Evolutionary conservation across 2,888 invertebrate species (phyloP), one percentile per base, ranked within the genome.

Genomic region (Scaptomyza flava): DNA sequence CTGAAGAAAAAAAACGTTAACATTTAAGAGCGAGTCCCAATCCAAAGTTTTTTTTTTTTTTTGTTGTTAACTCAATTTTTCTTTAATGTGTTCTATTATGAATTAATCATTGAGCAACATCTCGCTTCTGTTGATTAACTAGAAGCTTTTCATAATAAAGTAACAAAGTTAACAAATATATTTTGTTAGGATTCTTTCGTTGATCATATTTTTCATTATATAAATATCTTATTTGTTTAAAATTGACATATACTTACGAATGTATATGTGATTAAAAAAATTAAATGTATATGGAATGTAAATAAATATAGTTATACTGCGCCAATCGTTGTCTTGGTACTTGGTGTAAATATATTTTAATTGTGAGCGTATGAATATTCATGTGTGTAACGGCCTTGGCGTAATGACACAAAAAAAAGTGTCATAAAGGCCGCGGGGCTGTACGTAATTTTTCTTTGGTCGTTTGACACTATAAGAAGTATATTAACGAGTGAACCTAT

Each of bases 201-300:
- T 74, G 17, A 52, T 67, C 2, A 48, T 51, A 60, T 45, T 36
- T 51, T 46, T 23, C 53, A 42, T 56, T 17, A 42, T 51, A 51
- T 42, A 31, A 41, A 46, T 36, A 27, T 23, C 12, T 46, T 23
- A 20, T 46, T 36, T 33, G 34, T 60, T 65, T 53, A n/a, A 14
- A 36, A 42, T 42, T 33, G 34, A 12, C 46, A 58, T 62, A 72
- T 66, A 33, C 43, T 34, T 31, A 31, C 38, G 59, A 52, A 58
- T 61, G 59, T 59, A 58, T 61, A 65, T 62, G 66, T 43, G 20
- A 36, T 54, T 31, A 31, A 38, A 36, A 27, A 34, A 61, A 56
- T 56, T 30, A 74, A 62, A 60, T 74, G 73, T 75, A 74, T 51
- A 74, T 74, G 64, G 56, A 77, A 61, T 75, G 76, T 75, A 76